Percentiles rank a stretch among this genome's conserved stretches.
Evolutionary conservation across 2,113 vertebrate species (phyloP).

Genomic region (Phylloscopus trochilus): DNA sequence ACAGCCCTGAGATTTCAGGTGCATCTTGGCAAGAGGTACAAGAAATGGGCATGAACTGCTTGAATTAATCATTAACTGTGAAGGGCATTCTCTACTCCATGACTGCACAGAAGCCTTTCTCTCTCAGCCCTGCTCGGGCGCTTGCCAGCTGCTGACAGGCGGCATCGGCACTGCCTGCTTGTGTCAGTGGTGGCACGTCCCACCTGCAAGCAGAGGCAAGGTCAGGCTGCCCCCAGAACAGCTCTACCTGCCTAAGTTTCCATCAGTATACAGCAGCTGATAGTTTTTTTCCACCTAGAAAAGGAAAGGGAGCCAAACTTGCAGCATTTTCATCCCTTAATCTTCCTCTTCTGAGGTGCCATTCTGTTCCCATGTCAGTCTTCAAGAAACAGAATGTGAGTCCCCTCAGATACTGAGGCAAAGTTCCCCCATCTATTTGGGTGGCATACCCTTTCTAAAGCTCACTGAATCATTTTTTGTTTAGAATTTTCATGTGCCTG

Average conservation of each 20-base stretch:
- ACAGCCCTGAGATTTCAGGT: neutral
- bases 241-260: neutral
- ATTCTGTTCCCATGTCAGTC: neutral
- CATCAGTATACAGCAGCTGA: neutral
- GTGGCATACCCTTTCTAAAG: neutral
- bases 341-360: neutral
- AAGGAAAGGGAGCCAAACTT: neutral
- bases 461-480: neutral
- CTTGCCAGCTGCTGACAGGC: slow-evolving; percentile 6
- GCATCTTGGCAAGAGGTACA: neutral
- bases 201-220: neutral
- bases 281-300: neutral
- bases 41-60: neutral
- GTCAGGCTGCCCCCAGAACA: neutral
- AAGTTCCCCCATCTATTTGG: neutral
- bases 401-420: no score
- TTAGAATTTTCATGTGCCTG: neutral
- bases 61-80: neutral
- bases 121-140: neutral
- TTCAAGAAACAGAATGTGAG: neutral
- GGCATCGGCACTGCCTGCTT: neutral
- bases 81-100: neutral
- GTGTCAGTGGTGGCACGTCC: neutral
- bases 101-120: fast-evolving
- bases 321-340: neutral